phyloP scores from a whole-genome alignment of 1,140 invertebrate species.

The Drosophila grimshawi region DNA sequence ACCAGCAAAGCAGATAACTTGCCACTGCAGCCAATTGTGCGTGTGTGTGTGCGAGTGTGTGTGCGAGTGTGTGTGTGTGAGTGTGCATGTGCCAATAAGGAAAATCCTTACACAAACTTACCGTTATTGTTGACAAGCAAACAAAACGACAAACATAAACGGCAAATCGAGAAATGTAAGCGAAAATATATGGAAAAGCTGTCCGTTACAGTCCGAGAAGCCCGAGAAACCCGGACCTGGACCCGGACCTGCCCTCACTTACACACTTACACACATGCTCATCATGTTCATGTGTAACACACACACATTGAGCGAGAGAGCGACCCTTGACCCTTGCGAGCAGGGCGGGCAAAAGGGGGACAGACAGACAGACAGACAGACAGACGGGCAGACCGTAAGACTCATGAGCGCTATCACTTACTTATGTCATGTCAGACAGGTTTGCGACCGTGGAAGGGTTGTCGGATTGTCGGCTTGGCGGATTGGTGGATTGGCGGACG shows the following conservation, averaged over 20 bases:
- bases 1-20: constrained; percentile 53
- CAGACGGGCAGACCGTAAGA: constrained; percentile 50
- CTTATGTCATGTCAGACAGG: constrained; percentile 72
- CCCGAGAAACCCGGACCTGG: constrained; percentile 4
- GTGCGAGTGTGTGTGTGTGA: neutral
- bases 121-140: constrained; percentile 70
- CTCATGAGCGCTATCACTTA: constrained; percentile 77
- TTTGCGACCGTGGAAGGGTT: constrained; percentile 36
- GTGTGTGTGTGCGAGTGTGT: constrained; percentile 6
- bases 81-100: constrained; percentile 26
- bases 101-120: constrained; percentile 31
- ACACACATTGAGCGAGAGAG: constrained; percentile 4
- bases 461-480: constrained; percentile 22
- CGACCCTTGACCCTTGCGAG: constrained; percentile 40
- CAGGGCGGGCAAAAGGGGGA: constrained; percentile 2
- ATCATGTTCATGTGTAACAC: neutral
- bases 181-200: constrained; percentile 67
- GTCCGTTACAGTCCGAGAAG: constrained; percentile 18
- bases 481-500: constrained; percentile 11
- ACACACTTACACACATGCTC: constrained; percentile 27
- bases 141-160: constrained; percentile 33
- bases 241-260: constrained; percentile 39
- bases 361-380: constrained; percentile 27
- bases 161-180: constrained; percentile 49
- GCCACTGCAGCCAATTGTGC: constrained; percentile 13